A percentile compares a stretch with the other conserved stretches of the same genome.
phyloP scores from a whole-genome alignment of 2,888 invertebrate genomes.

The Acrobasis repandana region DNA sequence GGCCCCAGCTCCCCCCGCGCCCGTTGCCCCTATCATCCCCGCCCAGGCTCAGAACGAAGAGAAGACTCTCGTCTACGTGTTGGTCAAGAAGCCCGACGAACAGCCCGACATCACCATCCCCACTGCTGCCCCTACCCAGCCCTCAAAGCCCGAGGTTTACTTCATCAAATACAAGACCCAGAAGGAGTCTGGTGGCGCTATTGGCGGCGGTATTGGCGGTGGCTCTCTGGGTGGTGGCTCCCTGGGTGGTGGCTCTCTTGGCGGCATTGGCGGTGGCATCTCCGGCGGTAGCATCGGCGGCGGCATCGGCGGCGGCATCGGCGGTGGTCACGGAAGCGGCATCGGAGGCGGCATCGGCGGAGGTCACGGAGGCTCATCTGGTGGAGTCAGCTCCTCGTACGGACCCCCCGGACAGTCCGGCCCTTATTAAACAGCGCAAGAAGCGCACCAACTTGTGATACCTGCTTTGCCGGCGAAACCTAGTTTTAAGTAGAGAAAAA shows the following conservation, averaged over 20 bases:
- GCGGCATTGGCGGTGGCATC: slow-evolving; percentile 45
- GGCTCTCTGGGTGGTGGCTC: slow-evolving; percentile 35
- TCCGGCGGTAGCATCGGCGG: slow-evolving; percentile 41
- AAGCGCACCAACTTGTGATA: slow-evolving; percentile 74
- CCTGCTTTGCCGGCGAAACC: slow-evolving; percentile 77
- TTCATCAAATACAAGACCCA: slow-evolving; percentile 93
- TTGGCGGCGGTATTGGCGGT: slow-evolving; percentile 45
- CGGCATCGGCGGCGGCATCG: slow-evolving; percentile 43
- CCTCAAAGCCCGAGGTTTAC: slow-evolving; percentile 92
- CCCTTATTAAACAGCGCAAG: slow-evolving; percentile 81
- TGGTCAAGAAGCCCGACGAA: slow-evolving; percentile 92
- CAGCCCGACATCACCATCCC: slow-evolving; percentile 91
- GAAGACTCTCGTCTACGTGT: slow-evolving; percentile 91
- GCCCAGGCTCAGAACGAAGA: slow-evolving; percentile 89
- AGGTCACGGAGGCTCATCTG: slow-evolving; percentile 52
- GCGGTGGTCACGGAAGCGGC: slow-evolving; percentile 42
- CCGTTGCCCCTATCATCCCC: slow-evolving; percentile 89
- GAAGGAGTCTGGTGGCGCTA: slow-evolving; percentile 71
- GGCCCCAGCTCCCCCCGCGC: slow-evolving; percentile 90
- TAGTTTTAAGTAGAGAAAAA: slow-evolving; percentile 81
- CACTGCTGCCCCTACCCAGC: slow-evolving; percentile 87
- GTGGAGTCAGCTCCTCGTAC: slow-evolving; percentile 82
- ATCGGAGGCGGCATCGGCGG: slow-evolving; percentile 45
- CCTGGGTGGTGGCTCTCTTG: slow-evolving; percentile 40
- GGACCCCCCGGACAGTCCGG: slow-evolving; percentile 87